A percentile compares a stretch with the other conserved stretches of the same genome.
Evolutionary conservation across 2,888 invertebrate species (phyloP).

Genomic region (Nipponacmea schrenckii): DNA sequence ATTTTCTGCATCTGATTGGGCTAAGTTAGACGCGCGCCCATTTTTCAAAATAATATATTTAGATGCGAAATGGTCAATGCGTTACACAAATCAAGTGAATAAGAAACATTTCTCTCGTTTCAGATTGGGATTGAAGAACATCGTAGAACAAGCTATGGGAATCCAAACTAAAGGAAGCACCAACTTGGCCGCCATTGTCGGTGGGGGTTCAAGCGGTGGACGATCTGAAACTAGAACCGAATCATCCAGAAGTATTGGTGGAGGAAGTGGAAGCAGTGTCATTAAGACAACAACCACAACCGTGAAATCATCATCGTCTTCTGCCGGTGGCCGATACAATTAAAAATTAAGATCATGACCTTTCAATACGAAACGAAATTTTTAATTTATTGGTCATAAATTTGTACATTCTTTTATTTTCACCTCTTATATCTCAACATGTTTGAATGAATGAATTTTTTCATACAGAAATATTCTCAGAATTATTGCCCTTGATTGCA

Average conservation of each 20-base stretch:
- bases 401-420: too few relatives aligned
- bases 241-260: not conserved
- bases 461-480: too few relatives aligned
- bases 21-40: too few relatives aligned
- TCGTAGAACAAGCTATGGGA: slow-evolving; percentile 41
- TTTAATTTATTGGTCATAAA: too few relatives aligned
- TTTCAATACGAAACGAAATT: too few relatives aligned
- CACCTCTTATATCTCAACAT: too few relatives aligned
- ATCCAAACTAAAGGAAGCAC: slow-evolving; percentile 33
- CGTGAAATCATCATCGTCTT: not conserved
- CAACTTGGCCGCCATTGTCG: slow-evolving; percentile 36
- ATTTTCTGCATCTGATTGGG: too few relatives aligned
- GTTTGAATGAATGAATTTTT: too few relatives aligned
- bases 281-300: not conserved
- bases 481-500: too few relatives aligned
- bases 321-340: not conserved
- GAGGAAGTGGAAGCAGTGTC: not conserved
- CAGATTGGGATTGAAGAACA: slow-evolving; percentile 34
- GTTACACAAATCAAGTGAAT: too few relatives aligned
- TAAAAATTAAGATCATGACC: not conserved
- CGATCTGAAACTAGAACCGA: not conserved
- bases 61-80: too few relatives aligned
- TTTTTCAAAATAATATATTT: too few relatives aligned
- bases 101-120: not conserved
- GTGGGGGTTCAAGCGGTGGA: not conserved